Conservation (phyloP, 2,888 invertebrate species). For the Spilosoma lubricipeda region DNA sequence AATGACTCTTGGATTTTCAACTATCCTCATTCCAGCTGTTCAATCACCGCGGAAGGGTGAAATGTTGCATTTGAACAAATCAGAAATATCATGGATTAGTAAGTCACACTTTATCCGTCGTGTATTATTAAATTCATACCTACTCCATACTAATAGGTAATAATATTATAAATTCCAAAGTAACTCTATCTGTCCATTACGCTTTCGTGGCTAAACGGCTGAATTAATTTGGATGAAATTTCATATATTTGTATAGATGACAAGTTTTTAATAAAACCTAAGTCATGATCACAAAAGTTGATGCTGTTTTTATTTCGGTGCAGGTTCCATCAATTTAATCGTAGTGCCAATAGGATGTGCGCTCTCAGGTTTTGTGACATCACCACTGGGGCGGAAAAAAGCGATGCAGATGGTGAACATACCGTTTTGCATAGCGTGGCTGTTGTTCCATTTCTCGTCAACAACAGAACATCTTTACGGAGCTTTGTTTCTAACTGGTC, state of each 20-base stretch:
- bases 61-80: constrained; percentile 83
- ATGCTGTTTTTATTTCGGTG: constrained; percentile 26
- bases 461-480: constrained; percentile 88
- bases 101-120: constrained; percentile 57
- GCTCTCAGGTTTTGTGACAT: constrained; percentile 90
- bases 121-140: neutral
- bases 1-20: constrained; percentile 93
- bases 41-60: constrained; percentile 81
- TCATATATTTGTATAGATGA: no score
- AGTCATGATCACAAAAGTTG: neutral
- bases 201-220: no score
- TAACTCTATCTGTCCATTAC: no score
- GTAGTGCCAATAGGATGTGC: constrained; percentile 93
- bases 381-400: constrained; percentile 89
- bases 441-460: constrained; percentile 89
- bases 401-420: constrained; percentile 92
- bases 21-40: constrained; percentile 92
- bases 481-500: constrained; percentile 90
- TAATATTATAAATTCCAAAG: no score
- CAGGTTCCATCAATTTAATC: constrained; percentile 93
- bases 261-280: no score
- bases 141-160: no score
- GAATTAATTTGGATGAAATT: no score
- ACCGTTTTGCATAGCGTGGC: constrained; percentile 91
- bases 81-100: constrained; percentile 92